Percentiles rank a stretch among this genome's conserved stretches.
phyloP scores from a whole-genome alignment of 2,797 vertebrate genomes.

The Carcharodon carcharias region DNA sequence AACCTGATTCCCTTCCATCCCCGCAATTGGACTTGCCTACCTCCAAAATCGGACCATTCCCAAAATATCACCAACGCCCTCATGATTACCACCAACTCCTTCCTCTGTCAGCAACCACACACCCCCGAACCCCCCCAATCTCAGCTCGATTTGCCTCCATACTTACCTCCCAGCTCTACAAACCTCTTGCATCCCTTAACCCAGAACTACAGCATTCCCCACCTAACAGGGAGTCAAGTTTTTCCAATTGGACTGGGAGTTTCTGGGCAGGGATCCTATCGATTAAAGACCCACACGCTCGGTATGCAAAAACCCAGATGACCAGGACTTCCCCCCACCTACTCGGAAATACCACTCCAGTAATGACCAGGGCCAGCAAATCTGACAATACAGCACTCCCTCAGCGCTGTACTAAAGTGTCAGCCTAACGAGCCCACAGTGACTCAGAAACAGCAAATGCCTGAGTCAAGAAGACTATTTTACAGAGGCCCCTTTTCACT shows the following conservation, averaged over 20 bases:
- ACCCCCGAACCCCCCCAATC: no score
- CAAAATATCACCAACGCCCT: neutral
- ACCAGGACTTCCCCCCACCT: neutral
- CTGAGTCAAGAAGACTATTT: neutral
- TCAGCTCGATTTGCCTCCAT: neutral
- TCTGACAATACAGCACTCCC: neutral
- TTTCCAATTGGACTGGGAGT: neutral
- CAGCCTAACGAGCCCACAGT: neutral
- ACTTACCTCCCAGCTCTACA: neutral
- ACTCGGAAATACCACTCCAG: neutral
- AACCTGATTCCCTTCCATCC: neutral
- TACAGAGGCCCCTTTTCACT: neutral
- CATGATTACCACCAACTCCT: neutral
- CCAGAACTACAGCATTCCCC: no score
- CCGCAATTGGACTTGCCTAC: neutral
- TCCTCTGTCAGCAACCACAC: neutral
- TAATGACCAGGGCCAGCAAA: no score
- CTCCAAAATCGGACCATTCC: neutral
- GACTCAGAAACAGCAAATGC: neutral
- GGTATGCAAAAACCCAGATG: neutral
- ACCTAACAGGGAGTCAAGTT: neutral
- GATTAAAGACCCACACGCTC: neutral
- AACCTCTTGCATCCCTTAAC: no score
- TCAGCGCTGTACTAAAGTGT: neutral
- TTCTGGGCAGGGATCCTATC: neutral